Evolutionary conservation across 2,113 vertebrate species (phyloP).

Genomic region (Silurus asotus): DNA sequence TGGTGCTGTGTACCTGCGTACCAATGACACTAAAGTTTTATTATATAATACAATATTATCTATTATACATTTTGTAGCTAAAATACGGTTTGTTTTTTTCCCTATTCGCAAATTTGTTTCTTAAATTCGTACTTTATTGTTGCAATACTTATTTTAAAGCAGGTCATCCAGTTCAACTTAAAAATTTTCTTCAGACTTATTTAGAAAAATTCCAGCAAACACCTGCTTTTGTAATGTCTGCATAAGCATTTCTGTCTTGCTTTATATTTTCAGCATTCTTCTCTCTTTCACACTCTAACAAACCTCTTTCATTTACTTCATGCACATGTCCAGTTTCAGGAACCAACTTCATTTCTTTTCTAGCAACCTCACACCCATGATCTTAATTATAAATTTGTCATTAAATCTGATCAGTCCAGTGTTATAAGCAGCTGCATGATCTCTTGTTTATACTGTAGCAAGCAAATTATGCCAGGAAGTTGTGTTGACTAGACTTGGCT

Average conservation of each 20-base stretch:
- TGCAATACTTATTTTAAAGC: neutral
- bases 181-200: neutral
- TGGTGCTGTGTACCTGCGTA: neutral
- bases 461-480: neutral
- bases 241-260: slow-evolving; percentile 39
- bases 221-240: slow-evolving; percentile 30
- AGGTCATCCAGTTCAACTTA: neutral
- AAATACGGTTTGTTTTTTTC: neutral
- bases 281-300: neutral
- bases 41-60: too few relatives aligned
- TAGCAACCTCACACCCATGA: neutral
- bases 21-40: too few relatives aligned
- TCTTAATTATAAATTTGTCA: neutral
- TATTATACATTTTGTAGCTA: slow-evolving; percentile 5
- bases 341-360: neutral
- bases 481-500: neutral
- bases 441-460: neutral
- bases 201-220: neutral
- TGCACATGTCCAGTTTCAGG: neutral
- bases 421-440: neutral
- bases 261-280: neutral
- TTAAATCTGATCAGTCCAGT: neutral
- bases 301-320: neutral
- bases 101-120: neutral
- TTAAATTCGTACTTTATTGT: neutral